A percentile compares a stretch with the other conserved stretches of the same genome.
Evolutionary conservation across 2,797 vertebrate species (phyloP).

Genomic region (Platalea minor): DNA sequence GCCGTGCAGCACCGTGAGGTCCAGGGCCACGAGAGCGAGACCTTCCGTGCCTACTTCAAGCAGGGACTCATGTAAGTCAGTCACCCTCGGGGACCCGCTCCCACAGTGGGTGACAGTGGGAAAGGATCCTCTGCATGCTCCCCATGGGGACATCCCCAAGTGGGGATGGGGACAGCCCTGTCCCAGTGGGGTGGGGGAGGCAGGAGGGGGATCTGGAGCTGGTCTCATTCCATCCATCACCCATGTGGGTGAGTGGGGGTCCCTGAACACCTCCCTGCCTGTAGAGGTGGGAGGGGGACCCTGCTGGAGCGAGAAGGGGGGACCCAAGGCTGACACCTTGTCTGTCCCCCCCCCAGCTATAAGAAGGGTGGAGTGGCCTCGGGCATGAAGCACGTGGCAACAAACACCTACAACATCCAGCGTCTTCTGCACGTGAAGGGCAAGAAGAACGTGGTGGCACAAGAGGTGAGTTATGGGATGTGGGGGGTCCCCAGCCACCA

Average conservation of each 20-base stretch:
- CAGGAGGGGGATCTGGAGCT: neutral
- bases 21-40: slow-evolving; percentile 82
- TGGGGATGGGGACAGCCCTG: neutral
- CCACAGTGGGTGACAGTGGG: neutral
- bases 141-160: rapidly evolving
- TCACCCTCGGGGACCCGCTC: rapidly evolving
- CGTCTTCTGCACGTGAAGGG: slow-evolving; percentile 87
- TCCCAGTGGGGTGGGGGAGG: neutral
- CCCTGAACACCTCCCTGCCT: rapidly evolving
- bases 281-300: neutral
- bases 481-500: neutral
- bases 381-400: slow-evolving; percentile 84
- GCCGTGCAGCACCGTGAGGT: slow-evolving; percentile 84
- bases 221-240: neutral
- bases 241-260: neutral
- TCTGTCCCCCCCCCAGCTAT: neutral
- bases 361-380: slow-evolving; percentile 83
- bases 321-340: rapidly evolving
- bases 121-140: neutral
- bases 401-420: slow-evolving; percentile 79
- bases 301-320: neutral
- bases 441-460: slow-evolving; percentile 82
- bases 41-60: slow-evolving; percentile 85
- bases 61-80: slow-evolving; percentile 81
- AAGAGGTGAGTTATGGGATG: slow-evolving; percentile 74